Base-by-base conservation (phyloP, 2,797 vertebrate species). In the Lepidocolaptes lacrymiger region DNA sequence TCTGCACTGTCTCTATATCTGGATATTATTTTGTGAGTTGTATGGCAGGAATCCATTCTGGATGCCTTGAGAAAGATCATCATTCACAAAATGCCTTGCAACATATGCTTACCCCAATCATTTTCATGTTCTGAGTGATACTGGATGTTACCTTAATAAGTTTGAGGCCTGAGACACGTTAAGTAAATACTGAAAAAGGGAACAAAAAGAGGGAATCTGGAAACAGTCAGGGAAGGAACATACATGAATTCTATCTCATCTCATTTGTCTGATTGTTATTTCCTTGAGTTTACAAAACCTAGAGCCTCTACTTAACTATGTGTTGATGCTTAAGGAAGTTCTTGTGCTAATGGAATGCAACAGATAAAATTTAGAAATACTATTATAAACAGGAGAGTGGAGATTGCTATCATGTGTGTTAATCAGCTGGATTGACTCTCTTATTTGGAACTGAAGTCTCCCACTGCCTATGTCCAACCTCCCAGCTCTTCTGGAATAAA, bases 201-300 rank as follows among this genome's bases (percentile, higher is more conserved):
- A 19, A 56, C 26, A 55, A 58, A 71, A 72, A 6, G 5, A 88
- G 17, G 19, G 37, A 72, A 56, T 62, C 4, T 27, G 49, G 68
- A 90, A 95, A 63, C 23, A 74, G 7, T 37, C 59, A 51, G 83
- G 48, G 89, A 87, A 89, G 73, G 49, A 89, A 55, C 22, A 75
- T 39, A 69, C 3, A 9, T 82, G 24, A 89, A 34, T 73, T 95
- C 59, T 92, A 30, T 90, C 80, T 96, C 15, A 3, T 88, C 61
- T 88, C 21, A 54, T 95, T 87, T 93, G 12, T 69, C 82, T 78
- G 64, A 83, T 54, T 84, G 63, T 63, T 64, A 85, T 90, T 91
- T 95, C 61, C 81, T 58, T 67, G n/a, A 54, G 44, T 18, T 66
- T 49, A 43, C 48, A 88, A 84, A 85, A 84, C 74, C 48, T 83